Evolutionary conservation across 2,888 invertebrate species (phyloP).

Genomic region (Leptothorax acervorum): DNA sequence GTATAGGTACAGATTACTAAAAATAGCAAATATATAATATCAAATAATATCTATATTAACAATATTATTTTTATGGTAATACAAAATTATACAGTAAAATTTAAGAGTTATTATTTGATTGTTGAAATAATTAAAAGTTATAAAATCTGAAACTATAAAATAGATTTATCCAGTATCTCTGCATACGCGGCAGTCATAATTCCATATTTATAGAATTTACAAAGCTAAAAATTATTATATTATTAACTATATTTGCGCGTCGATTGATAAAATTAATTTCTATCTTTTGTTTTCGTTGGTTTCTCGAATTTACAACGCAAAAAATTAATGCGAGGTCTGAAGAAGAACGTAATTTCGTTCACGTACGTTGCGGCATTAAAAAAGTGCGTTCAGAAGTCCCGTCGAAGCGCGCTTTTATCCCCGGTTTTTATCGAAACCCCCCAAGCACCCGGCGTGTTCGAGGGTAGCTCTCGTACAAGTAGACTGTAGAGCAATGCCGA

Average conservation of each 20-base stretch:
- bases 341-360: not conserved
- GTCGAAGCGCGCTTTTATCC: constrained; percentile 9
- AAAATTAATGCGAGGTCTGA: not conserved
- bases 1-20: not conserved
- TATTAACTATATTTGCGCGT: not conserved
- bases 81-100: not conserved
- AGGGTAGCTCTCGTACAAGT: not conserved
- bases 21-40: not conserved
- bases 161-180: not conserved
- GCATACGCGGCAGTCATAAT: not conserved
- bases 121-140: not conserved
- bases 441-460: not conserved
- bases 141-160: not conserved
- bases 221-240: not conserved
- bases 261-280: not conserved
- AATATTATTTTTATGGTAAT: not conserved
- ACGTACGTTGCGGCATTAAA: not conserved
- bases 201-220: not conserved
- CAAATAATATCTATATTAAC: not conserved
- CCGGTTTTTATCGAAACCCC: constrained; percentile 27
- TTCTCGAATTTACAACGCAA: not conserved
- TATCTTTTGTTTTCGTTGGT: not conserved
- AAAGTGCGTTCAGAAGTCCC: not conserved
- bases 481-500: not conserved
- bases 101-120: not conserved